phyloP scores from a whole-genome alignment of 2,113 vertebrate genomes.

The Vombatus ursinus region DNA sequence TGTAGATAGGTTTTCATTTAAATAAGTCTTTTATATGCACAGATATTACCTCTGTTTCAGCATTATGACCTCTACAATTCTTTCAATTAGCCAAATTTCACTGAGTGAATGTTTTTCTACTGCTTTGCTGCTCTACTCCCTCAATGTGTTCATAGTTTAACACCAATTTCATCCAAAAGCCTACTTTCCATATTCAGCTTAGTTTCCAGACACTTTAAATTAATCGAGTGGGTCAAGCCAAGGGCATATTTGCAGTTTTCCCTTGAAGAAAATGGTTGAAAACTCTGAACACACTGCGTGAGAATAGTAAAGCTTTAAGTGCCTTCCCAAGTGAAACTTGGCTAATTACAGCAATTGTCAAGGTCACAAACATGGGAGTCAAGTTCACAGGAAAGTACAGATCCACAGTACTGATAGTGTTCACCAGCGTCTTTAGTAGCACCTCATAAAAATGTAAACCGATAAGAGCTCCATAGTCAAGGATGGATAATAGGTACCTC shows the following conservation, averaged over 20 bases:
- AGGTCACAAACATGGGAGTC: conserved; percentile 54
- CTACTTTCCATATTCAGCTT: conserved; percentile 59
- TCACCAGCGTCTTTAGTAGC: conserved; percentile 20
- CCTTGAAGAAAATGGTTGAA: conserved; percentile 64
- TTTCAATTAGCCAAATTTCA: conserved; percentile 3
- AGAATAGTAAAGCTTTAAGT: conserved; percentile 24
- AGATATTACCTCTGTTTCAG: conserved; percentile 12
- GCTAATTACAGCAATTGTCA: conserved; percentile 57
- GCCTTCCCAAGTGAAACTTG: background rate
- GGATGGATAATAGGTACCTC: background rate
- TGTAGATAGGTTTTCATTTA: background rate
- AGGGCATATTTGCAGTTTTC: conserved; percentile 63
- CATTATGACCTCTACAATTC: conserved; percentile 8
- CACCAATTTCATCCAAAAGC: conserved; percentile 43
- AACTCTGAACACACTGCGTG: conserved; percentile 55
- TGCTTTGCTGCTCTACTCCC: background rate
- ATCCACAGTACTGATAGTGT: background rate
- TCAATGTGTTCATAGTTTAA: conserved; percentile 50
- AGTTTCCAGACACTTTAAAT: conserved; percentile 60
- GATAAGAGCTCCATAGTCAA: background rate
- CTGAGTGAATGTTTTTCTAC: conserved; percentile 5
- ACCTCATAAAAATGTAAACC: conserved; percentile 6
- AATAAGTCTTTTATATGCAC: background rate
- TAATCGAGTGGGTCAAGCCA: conserved; percentile 53
- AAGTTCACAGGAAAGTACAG: conserved; percentile 37